A percentile compares a stretch with the other conserved stretches of the same genome.
These are phyloP conservation scores for Oreotrochilus melanogaster DNA, from an alignment of 2,113 vertebrate species.

Conservation along the genomic window DNA sequence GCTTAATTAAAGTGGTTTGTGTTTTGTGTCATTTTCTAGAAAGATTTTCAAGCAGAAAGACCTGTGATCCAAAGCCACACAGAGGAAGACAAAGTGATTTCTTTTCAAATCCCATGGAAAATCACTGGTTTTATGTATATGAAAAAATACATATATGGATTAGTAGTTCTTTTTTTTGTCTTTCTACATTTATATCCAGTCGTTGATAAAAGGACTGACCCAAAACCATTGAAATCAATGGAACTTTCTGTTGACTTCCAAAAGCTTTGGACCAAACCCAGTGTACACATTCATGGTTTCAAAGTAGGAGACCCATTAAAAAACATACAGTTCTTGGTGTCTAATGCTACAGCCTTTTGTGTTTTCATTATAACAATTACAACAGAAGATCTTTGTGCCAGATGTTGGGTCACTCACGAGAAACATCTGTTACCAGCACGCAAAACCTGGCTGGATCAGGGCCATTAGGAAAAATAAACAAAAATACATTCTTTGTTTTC, in stretches of 20 bases:
- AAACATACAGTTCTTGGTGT: constrained; percentile 52
- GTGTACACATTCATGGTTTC: constrained; percentile 42
- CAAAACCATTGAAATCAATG: constrained; percentile 18
- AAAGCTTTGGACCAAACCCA: constrained; percentile 38
- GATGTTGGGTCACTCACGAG: constrained; percentile 58
- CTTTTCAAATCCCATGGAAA: not conserved
- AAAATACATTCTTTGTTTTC: constrained; percentile 60
- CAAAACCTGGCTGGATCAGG: constrained; percentile 62
- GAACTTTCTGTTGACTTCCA: constrained; percentile 45
- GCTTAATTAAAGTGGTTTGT: not conserved
- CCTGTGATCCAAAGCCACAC: not conserved
- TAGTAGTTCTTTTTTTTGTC: not conserved
- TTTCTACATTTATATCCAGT: not conserved
- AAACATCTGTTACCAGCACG: constrained; percentile 68
- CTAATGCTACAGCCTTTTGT: constrained; percentile 42
- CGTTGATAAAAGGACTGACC: constrained; percentile 4
- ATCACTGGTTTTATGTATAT: not conserved
- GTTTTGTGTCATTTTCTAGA: not conserved
- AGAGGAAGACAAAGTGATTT: not conserved
- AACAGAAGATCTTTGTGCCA: constrained; percentile 64
- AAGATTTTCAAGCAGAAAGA: not conserved
- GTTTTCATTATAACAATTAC: constrained; percentile 67
- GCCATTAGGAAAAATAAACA: constrained; percentile 70
- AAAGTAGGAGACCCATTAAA: constrained; percentile 36
- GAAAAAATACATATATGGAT: not conserved